Evolutionary conservation across 2,797 vertebrate species (phyloP).

Genomic region (Pseudocheirus occidentalis): DNA sequence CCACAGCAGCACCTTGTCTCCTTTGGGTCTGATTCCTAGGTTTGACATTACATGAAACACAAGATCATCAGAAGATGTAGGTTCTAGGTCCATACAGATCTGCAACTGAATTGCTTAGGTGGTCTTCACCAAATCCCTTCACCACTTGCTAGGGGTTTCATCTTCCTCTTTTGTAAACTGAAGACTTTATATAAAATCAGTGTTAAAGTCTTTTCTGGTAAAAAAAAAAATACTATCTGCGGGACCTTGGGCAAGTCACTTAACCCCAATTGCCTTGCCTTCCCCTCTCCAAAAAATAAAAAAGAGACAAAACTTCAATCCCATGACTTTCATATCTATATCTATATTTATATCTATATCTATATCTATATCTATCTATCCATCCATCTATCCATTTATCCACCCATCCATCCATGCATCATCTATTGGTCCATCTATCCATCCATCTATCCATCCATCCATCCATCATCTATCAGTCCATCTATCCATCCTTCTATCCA

Average conservation of each 20-base stretch:
- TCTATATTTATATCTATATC: too few relatives aligned
- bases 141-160: background rate
- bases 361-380: too few relatives aligned
- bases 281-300: too few relatives aligned
- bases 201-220: background rate
- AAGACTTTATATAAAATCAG: background rate
- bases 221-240: background rate
- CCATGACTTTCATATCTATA: background rate
- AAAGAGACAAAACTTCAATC: background rate
- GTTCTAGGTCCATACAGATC: background rate
- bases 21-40: background rate
- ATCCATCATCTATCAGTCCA: too few relatives aligned
- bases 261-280: too few relatives aligned
- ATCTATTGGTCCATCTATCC: too few relatives aligned
- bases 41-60: background rate
- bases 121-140: background rate
- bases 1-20: background rate
- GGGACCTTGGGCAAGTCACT: too few relatives aligned
- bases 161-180: background rate
- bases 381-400: too few relatives aligned
- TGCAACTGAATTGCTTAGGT: background rate
- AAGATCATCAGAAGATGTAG: background rate
- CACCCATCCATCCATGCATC: too few relatives aligned
- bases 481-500: too few relatives aligned
- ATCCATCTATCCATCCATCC: too few relatives aligned